Percentiles rank a stretch among this genome's conserved stretches.
These are phyloP conservation scores for Sebastes glaucus DNA, from an alignment of 2,797 vertebrate genomes.

Conservation along the genomic window DNA sequence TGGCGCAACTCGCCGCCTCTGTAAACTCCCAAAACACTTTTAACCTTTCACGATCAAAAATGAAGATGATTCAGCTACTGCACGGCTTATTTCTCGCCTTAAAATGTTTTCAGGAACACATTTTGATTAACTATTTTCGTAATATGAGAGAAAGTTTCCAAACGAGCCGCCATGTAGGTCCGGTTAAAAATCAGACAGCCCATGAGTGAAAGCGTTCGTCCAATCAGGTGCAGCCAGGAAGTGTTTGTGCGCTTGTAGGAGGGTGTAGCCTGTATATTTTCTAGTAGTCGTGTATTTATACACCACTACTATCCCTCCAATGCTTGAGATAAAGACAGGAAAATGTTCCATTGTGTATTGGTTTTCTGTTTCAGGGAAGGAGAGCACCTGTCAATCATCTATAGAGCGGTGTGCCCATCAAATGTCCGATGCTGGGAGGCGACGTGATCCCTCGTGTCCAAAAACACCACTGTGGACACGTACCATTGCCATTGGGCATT, in stretches of 20 bases:
- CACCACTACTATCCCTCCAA: neutral
- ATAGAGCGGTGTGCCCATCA: neutral
- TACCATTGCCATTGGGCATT: neutral
- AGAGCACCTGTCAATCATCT: neutral
- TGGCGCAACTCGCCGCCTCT: neutral
- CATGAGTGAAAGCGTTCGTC: neutral
- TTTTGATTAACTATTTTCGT: fast-evolving
- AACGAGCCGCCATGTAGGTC: neutral
- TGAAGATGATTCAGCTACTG: neutral
- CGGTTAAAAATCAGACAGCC: neutral
- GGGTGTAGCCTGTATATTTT: neutral
- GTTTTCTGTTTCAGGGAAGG: neutral
- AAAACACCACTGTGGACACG: neutral
- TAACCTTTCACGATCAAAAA: neutral
- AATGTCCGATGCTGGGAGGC: neutral
- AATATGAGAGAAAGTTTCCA: neutral
- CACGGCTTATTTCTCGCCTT: neutral
- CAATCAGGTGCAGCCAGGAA: neutral
- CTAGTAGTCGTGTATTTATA: neutral
- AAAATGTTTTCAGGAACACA: neutral
- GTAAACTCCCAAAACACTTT: neutral
- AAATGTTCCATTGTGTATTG: neutral
- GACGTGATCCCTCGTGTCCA: neutral
- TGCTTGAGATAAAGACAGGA: neutral
- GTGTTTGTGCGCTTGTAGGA: neutral